Base-by-base conservation (phyloP, 2,113 vertebrate genomes). In the Pituophis catenifer region DNA sequence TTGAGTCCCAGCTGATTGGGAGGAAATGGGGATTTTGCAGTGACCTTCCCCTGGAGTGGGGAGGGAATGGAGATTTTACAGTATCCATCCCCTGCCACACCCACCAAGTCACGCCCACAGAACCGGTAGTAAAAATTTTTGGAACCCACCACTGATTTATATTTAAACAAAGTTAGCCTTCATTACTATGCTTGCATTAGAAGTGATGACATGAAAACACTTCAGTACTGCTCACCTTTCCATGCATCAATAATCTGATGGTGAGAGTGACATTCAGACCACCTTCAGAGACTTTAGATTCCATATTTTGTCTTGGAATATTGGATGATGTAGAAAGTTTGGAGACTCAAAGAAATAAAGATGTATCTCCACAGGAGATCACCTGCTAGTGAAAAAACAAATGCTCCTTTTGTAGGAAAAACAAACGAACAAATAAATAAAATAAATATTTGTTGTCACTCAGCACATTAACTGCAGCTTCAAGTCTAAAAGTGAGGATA, bases 221-320 rank as follows among this genome's bases (percentile, higher is more conserved):
- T 0, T 0, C 33, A 12, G 62, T n/a, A 1, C 3, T 17, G 48
- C 96, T 97, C 98, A 99, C 99, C 98, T 99, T 99, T 94, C 99
- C 99, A 0, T 99, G 99, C 99, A 99, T 99, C 95, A 99, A 98
- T 94, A 99, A 98, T 86, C 99, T 99, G 96, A 99, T 99, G 94
- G 99, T 99, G 91, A 99, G 98, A 85, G 99, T 99, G 96, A 99
- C 99, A 3, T 99, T 99, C 96, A 99, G 98, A 86, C 99, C 99
- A 0, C 99, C 99, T 97, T 99, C 99, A 0, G 99, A 99, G 93
- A 99, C 98, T 97, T 99, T 99, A 87, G 98, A 98, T 94, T 99
- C 99, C 99, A 99, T 99, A 96, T 97, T 95, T 96, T 98, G 94
- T 96, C 91, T 38, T 97, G 97, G 95, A 96, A 96, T 1, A 52